Conservation (phyloP, 1,140 invertebrate genomes). For the Myzus persicae region DNA sequence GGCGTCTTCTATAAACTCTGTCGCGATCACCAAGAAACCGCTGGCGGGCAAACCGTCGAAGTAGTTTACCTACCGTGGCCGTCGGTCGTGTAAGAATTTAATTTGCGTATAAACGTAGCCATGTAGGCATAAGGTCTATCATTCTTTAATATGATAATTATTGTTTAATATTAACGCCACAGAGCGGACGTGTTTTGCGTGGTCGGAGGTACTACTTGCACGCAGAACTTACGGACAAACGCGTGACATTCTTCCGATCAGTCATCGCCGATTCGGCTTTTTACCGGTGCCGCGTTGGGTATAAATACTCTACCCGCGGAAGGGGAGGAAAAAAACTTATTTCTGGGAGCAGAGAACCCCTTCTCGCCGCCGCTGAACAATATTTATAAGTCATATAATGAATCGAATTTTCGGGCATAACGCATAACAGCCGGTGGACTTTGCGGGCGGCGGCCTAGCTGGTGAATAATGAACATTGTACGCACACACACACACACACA, state of each 20-base stretch:
- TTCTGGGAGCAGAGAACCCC: not conserved
- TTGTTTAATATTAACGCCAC: not conserved
- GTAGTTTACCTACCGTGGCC: not conserved
- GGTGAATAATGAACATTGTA: not conserved
- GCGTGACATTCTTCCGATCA: not conserved
- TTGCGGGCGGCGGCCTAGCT: not conserved
- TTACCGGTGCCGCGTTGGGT: not conserved
- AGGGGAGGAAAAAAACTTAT: constrained; percentile 4
- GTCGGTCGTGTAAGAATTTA: not conserved
- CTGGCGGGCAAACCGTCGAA: not conserved
- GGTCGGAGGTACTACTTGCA: not conserved
- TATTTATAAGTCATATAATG: not conserved
- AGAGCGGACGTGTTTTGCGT: not conserved
- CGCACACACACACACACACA: not conserved
- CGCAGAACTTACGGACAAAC: not conserved
- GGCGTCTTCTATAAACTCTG: not conserved
- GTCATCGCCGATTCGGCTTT: not conserved
- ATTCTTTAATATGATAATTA: not conserved
- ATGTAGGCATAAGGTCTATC: not conserved
- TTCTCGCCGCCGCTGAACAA: not conserved
- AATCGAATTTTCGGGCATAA: not conserved
- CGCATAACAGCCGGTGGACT: not conserved
- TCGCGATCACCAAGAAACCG: not conserved
- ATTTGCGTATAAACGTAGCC: not conserved
- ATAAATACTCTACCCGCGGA: not conserved